Base-by-base conservation (phyloP, 2,888 invertebrate species). In the Ophion slaviceki region DNA sequence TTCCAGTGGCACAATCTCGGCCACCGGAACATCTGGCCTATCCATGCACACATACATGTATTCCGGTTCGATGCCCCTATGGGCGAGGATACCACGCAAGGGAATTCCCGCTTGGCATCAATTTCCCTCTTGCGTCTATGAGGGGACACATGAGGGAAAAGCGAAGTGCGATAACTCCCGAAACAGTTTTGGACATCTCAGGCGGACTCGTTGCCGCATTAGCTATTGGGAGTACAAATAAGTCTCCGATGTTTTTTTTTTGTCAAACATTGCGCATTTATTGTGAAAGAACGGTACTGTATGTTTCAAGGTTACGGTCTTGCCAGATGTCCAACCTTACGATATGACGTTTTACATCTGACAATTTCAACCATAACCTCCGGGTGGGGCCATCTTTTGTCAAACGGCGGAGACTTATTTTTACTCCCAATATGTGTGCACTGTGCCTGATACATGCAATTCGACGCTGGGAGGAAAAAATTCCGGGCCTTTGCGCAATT, bases 1-100 rank as follows among this genome's bases (percentile, higher is more conserved):
- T 86, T 86, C 86, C 82, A 67, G 24, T 32, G 57, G 83, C 82
- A 83, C 80, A 86, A 86, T 86, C 86, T 86, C 86, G 86, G 86
- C 83, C 80, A 83, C 77, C 67, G 62, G 77, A 82, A 80, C 86
- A 83, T 86, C 80, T 80, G 86, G 82, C 32, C 77, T 28, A 57
- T 57, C 40, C 57, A 59, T 57, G 32, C 28, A 80, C 20, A 53
- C 11, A 71, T 62, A 79, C 47, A 20, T 62, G 28, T 45, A 45
- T 45, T 59, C 40, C 62, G 40, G 28, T 7, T 59, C 6, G 36
- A 20, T 74, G 7, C 40, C 24, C 36, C 40, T n/a, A 57, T 40
- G 11, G 59, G 72, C 36, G 72, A 72, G 72, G 36, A 59, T 78
- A 68, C 78, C 70, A 74, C 78, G 66, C 53, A 57, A 68, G 78